Evolutionary conservation across 2,113 vertebrate genomes (phyloP).

Genomic region (Callionymus lyra): DNA sequence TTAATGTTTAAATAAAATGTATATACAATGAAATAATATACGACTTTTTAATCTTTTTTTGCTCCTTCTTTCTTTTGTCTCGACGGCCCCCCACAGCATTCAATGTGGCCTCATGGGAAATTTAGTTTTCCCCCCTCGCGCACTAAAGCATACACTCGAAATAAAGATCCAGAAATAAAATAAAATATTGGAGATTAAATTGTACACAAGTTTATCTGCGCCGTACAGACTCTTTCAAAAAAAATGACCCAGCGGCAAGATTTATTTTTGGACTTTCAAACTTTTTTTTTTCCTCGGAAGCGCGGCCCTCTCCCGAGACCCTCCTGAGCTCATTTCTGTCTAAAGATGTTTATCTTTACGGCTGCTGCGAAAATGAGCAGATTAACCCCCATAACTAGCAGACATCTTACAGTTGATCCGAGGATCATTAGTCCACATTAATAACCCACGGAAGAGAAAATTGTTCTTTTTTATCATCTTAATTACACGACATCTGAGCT

Average conservation of each 20-base stretch:
- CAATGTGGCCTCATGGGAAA: no score
- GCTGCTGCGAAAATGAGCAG: slow-evolving; percentile 54
- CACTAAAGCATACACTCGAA: no score
- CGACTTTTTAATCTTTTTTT: no score
- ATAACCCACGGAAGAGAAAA: slow-evolving; percentile 65
- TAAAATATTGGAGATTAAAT: no score
- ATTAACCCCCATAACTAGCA: slow-evolving; percentile 65
- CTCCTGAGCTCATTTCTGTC: slow-evolving; percentile 39
- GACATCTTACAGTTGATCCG: slow-evolving; percentile 62
- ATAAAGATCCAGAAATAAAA: no score
- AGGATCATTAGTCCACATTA: slow-evolving; percentile 70
- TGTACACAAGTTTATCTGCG: no score
- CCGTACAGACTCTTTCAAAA: slow-evolving; percentile 9
- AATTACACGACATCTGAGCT: slow-evolving; percentile 67
- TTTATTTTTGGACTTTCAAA: slow-evolving; percentile 54
- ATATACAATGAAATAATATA: no score
- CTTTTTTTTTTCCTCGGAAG: slow-evolving; percentile 31
- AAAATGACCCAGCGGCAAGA: slow-evolving; percentile 28
- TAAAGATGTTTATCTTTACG: slow-evolving; percentile 57
- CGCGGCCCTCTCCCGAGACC: slow-evolving; percentile 30
- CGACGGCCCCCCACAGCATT: no score
- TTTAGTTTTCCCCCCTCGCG: no score
- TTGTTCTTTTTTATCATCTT: slow-evolving; percentile 61
- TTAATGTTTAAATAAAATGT: no score
- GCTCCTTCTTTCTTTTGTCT: no score